Base-by-base conservation (phyloP, 2,797 vertebrate species). In the Smutsia gigantea region DNA sequence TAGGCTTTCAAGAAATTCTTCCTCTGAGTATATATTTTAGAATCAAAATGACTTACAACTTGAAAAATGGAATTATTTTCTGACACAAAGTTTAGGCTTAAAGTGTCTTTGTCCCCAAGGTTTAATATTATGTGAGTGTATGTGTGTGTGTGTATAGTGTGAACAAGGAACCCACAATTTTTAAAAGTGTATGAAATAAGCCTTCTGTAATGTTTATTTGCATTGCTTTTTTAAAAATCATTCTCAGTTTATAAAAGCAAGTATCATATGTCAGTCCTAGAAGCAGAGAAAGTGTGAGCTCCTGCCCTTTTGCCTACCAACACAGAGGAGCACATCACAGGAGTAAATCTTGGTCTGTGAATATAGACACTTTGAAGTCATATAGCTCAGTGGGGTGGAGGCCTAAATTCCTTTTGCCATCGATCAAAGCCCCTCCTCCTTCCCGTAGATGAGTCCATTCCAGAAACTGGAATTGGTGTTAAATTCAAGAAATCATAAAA, bases 1-100 rank as follows among this genome's bases (percentile, higher is more conserved):
- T 94, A 93, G 15, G 5, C 31, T 92, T 92, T 84, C 46, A 83
- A 75, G 51, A 95, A 77, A 84, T 88, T 66, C 63, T 87, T 25
- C 25, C 55, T 88, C 4, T 31, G n/a, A 92, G 21, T 72, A 81
- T 79, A 88, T 66, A 89, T 86, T 97, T 46, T 75, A 51, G 95
- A 90, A 82, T 90, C 6, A 27, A 93, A 95, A 53, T 59, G 61
- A 66, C 37, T 82, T 91, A 72, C 68, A 63, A 39, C 23, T 29
- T 90, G 37, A 96, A 88, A 72, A 91, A 89, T 42, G 42, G 12
- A 94, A 94, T 81, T 93, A 31, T 14, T 95, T 95, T 84, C 79
- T 90, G 23, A 94, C 7, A 53, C 64, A 79, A 93, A 86, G 14
- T 39, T 92, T 82, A 96, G 31, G 19, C 5, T 92, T 29, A 5